Evolutionary conservation across 2,113 vertebrate species (phyloP).

Genomic region (Ameiurus melas): DNA sequence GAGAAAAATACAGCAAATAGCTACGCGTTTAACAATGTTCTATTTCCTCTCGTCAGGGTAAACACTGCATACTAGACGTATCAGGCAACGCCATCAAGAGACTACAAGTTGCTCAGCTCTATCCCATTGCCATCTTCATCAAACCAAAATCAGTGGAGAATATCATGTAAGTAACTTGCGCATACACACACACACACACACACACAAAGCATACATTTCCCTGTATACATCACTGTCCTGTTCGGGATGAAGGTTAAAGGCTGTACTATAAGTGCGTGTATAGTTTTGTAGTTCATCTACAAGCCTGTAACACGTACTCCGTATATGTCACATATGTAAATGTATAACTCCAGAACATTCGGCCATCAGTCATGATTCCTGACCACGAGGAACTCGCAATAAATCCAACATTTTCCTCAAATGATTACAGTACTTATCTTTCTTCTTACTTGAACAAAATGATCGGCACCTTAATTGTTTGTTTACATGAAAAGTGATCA

Average conservation of each 20-base stretch:
- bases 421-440: neutral
- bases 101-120: slow-evolving; percentile 90
- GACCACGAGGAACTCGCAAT: neutral
- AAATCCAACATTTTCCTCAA: neutral
- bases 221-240: neutral
- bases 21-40: neutral
- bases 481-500: neutral
- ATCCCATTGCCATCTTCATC: slow-evolving; percentile 95
- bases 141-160: slow-evolving; percentile 97
- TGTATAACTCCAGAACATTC: neutral
- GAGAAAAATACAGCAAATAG: neutral
- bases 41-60: slow-evolving; percentile 77
- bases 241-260: neutral
- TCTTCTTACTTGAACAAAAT: neutral
- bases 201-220: neutral
- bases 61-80: slow-evolving; percentile 98
- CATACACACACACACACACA: neutral
- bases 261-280: neutral
- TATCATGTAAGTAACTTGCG: slow-evolving; percentile 85
- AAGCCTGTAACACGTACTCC: neutral
- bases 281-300: neutral
- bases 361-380: neutral
- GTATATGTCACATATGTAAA: too few species aligned
- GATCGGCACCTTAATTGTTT: neutral
- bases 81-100: slow-evolving; percentile 99